These are phyloP conservation scores for Archegozetes longisetosus DNA, from an alignment of 1,140 invertebrate species.

Conservation along the genomic window DNA sequence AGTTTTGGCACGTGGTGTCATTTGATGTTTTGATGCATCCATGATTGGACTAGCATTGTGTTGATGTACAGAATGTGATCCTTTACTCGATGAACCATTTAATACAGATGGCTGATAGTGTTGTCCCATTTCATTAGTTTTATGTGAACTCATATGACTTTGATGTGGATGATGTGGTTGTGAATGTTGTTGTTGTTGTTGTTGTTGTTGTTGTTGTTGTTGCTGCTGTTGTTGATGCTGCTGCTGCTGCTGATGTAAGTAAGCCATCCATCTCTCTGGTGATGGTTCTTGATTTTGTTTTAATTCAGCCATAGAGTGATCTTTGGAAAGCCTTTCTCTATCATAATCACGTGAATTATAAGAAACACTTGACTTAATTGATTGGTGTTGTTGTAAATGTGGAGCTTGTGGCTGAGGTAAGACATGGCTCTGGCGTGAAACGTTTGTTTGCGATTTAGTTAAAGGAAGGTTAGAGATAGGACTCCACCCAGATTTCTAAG, in stretches of 20 bases:
- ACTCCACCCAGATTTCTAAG: neutral
- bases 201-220: neutral
- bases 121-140: no score
- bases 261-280: no score
- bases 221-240: neutral
- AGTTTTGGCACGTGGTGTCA: slow-evolving; percentile 40
- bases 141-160: no score
- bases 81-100: neutral
- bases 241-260: neutral
- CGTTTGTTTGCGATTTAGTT: neutral
- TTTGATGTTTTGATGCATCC: neutral
- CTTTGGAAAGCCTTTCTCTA: neutral
- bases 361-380: neutral
- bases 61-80: no score
- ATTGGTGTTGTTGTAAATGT: neutral
- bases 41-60: neutral
- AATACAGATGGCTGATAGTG: no score
- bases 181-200: no score
- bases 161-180: no score
- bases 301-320: no score
- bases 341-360: neutral
- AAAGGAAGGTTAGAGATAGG: neutral
- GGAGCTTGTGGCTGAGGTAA: neutral
- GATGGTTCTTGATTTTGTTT: no score
- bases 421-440: neutral